phyloP scores from a whole-genome alignment of 2,797 vertebrate species.

The Lycodopsis pacificus region DNA sequence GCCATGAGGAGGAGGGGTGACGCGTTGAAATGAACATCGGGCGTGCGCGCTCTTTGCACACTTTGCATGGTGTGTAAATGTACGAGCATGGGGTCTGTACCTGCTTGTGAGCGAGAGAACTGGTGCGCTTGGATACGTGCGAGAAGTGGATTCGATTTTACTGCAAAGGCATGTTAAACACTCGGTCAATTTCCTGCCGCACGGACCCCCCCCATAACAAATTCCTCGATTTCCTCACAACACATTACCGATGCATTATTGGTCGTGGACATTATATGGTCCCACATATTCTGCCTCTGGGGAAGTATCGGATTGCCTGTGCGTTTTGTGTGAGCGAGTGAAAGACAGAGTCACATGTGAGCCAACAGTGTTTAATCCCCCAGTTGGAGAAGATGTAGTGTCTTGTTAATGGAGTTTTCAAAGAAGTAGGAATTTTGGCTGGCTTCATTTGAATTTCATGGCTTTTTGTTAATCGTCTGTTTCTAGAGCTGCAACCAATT shows the following conservation, averaged over 20 bases:
- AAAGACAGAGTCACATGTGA: conserved; percentile 1
- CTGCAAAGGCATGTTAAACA: conserved; percentile 70
- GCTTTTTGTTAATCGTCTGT: conserved; percentile 2
- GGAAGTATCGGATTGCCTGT: conserved; percentile 62
- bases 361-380: conserved; percentile 36
- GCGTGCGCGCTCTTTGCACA: not conserved
- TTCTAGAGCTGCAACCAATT: conserved; percentile 3
- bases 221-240: conserved; percentile 81
- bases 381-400: conserved; percentile 16
- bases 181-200: conserved; percentile 72
- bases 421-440: conserved; percentile 8
- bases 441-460: conserved; percentile 23
- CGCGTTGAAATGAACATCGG: conserved; percentile 1
- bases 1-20: not conserved
- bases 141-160: conserved; percentile 63
- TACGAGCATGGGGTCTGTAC: not conserved
- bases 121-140: not conserved
- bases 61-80: conserved; percentile 3
- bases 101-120: not conserved
- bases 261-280: conserved; percentile 76
- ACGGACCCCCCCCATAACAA: conserved; percentile 71
- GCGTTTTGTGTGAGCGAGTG: conserved; percentile 11
- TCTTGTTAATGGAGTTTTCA: conserved; percentile 38
- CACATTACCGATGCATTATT: conserved; percentile 81
- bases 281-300: conserved; percentile 62